Evolutionary conservation across 1,140 invertebrate genomes (phyloP).

Genomic region (Zaprionus davidi): DNA sequence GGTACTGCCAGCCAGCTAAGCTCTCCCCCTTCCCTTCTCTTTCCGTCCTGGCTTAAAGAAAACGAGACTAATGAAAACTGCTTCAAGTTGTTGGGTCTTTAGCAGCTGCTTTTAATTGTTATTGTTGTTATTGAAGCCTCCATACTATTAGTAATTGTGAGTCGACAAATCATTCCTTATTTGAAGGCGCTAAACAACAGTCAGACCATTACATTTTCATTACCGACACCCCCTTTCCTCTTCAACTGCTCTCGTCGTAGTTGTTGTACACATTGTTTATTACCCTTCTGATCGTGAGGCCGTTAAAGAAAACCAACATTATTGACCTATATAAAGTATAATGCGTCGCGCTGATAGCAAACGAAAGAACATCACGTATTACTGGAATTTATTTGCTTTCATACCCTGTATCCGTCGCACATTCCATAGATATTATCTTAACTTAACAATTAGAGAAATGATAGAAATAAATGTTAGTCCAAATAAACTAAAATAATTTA

Average conservation of each 20-base stretch:
- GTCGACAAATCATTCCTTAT: conserved; percentile 29
- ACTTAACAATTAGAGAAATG: background rate
- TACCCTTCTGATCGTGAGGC: conserved; percentile 9
- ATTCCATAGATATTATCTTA: background rate
- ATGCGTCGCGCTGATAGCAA: conserved; percentile 17
- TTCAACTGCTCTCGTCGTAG: background rate
- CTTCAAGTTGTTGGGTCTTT: conserved; percentile 36
- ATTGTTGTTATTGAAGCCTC: conserved; percentile 10
- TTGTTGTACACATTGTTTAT: conserved; percentile 32
- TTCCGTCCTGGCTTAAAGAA: background rate
- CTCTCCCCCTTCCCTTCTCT: no score
- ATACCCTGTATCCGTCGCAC: background rate
- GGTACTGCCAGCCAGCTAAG: conserved; percentile 4
- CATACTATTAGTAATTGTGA: conserved; percentile 41
- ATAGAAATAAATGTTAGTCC: background rate
- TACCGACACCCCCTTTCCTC: background rate
- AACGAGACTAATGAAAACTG: conserved; percentile 57
- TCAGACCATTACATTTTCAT: conserved; percentile 12
- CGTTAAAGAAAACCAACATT: conserved; percentile 25
- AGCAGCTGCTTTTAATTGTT: conserved; percentile 35
- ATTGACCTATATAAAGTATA: conserved; percentile 56
- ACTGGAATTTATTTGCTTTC: conserved; percentile 42
- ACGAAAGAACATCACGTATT: conserved; percentile 48
- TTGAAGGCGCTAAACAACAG: conserved; percentile 20
- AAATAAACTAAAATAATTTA: no score